These are phyloP conservation scores for Ictidomys tridecemlineatus DNA, from an alignment of 2,113 vertebrate species.

Conservation along the genomic window DNA sequence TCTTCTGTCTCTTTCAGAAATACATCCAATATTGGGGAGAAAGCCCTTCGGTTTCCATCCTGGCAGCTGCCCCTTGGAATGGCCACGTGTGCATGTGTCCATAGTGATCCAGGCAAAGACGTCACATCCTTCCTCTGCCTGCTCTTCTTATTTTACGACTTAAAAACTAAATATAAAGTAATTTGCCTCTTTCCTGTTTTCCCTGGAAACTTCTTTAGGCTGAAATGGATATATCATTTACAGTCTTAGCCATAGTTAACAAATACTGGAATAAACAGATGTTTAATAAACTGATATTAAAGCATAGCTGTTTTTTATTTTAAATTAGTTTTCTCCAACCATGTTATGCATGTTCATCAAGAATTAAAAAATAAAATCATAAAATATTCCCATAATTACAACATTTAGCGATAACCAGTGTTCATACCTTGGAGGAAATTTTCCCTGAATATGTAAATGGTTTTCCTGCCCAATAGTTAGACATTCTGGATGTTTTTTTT, in stretches of 20 bases:
- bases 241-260: background rate
- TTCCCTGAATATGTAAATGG: background rate
- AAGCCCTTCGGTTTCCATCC: background rate
- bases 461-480: background rate
- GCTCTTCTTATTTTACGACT: background rate
- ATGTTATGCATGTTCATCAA: background rate
- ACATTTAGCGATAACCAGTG: background rate
- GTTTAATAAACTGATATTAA: background rate
- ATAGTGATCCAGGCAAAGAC: background rate
- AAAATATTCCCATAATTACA: background rate
- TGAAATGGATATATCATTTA: slow-evolving; percentile 22
- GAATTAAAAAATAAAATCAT: background rate
- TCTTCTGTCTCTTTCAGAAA: background rate
- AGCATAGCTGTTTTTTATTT: background rate
- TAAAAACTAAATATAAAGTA: background rate
- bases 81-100: background rate
- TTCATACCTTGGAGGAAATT: background rate
- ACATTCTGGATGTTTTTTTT: background rate
- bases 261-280: background rate
- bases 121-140: background rate
- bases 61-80: background rate
- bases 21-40: background rate
- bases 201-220: background rate
- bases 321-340: background rate
- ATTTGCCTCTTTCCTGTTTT: background rate